Percentiles rank a stretch among this genome's conserved stretches.
Evolutionary conservation across 2,888 invertebrate genomes (phyloP).

Genomic region (Cactoblastis cactorum): DNA sequence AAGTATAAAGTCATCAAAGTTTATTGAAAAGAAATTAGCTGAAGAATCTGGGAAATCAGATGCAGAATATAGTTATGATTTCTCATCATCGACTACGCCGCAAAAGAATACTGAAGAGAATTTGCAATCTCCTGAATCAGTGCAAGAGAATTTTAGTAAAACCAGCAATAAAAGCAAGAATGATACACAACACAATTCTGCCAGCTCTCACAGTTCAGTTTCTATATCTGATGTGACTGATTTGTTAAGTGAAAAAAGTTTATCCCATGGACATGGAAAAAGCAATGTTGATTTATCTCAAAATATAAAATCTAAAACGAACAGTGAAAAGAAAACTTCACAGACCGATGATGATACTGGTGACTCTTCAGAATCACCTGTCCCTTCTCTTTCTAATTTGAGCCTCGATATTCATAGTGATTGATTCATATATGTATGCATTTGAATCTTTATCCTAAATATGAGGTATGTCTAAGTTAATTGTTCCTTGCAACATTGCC

Average conservation of each 20-base stretch:
- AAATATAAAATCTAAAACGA: constrained; percentile 27
- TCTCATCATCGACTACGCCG: constrained; percentile 47
- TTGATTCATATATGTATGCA: background rate
- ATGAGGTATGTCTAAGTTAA: background rate
- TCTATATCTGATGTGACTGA: constrained; percentile 71
- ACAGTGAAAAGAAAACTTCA: constrained; percentile 31
- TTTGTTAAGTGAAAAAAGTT: constrained; percentile 62
- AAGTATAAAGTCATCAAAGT: constrained; percentile 25
- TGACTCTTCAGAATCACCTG: constrained; percentile 64
- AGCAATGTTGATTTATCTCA: constrained; percentile 32
- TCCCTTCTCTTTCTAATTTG: constrained; percentile 67
- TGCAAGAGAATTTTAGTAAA: constrained; percentile 28
- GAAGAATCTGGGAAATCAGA: constrained; percentile 40
- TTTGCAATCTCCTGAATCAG: constrained; percentile 22
- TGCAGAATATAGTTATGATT: constrained; percentile 63
- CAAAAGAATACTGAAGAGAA: constrained; percentile 32
- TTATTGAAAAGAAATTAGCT: constrained; percentile 30
- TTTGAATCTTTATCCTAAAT: background rate
- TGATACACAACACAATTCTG: constrained; percentile 50
- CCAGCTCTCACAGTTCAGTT: constrained; percentile 59
- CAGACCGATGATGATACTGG: constrained; percentile 58
- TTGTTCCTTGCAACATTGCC: constrained; percentile 9
- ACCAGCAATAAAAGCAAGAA: constrained; percentile 33
- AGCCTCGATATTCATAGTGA: constrained; percentile 72
- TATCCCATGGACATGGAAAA: constrained; percentile 33